Evolutionary conservation across 2,113 vertebrate species (phyloP).

Genomic region (Pseudopodoces humilis): DNA sequence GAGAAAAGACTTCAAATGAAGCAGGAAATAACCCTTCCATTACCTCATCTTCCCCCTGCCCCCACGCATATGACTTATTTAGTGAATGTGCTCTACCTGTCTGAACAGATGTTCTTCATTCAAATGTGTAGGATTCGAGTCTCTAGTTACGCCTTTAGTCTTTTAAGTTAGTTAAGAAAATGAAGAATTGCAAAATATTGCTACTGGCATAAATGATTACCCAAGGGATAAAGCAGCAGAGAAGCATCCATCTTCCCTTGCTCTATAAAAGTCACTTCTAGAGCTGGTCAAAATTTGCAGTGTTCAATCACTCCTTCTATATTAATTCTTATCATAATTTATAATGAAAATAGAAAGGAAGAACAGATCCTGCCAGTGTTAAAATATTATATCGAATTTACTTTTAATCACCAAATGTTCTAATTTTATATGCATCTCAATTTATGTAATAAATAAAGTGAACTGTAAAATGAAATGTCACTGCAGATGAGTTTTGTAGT

Average conservation of each 20-base stretch:
- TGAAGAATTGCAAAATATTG: slow-evolving; percentile 22
- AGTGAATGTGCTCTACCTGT: background rate
- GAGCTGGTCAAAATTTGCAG: slow-evolving; percentile 3
- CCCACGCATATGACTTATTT: background rate
- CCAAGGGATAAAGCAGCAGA: background rate
- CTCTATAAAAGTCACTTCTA: background rate
- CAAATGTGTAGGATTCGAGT: background rate
- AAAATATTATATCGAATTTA: background rate
- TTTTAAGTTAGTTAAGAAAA: slow-evolving; percentile 18
- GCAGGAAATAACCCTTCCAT: background rate
- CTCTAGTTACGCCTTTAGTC: background rate
- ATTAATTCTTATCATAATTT: slow-evolving; percentile 10
- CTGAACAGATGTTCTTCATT: slow-evolving; percentile 22
- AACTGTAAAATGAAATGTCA: slow-evolving; percentile 33
- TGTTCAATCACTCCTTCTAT: background rate
- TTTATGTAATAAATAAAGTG: slow-evolving; percentile 27
- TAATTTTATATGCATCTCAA: background rate
- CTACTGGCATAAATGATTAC: slow-evolving; percentile 4
- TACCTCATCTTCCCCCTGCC: background rate
- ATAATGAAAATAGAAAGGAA: background rate
- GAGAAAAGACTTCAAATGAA: background rate
- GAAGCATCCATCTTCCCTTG: background rate
- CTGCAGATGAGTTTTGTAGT: slow-evolving; percentile 6
- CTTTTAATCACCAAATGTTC: background rate
- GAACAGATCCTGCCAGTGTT: background rate